Base-by-base conservation (phyloP, 2,888 invertebrate genomes). In the Leucophenga montana region DNA sequence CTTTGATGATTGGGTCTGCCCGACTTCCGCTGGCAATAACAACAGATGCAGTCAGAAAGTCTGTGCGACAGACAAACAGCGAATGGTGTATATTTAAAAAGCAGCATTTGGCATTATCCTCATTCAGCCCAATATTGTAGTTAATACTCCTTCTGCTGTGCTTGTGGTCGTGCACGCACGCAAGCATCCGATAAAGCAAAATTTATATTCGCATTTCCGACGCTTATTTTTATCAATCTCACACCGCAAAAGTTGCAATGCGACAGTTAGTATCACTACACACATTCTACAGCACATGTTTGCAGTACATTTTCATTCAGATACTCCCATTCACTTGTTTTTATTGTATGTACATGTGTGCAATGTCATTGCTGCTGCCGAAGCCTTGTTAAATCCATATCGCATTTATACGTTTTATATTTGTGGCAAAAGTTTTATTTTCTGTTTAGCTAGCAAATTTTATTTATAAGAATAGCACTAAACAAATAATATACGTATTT, bases 181-280 rank as follows among this genome's bases (percentile, higher is more conserved):
- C 39, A 39, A 11, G 9, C 80, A 85, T 85, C 87, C 86, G 85
- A 86, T 85, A 85, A 85, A 80, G 76, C 79, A 76, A 81, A 85
- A 85, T 85, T 85, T 85, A 85, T 85, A 86, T 86, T 85, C 86
- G 83, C 78, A 85, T 86, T 83, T 86, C 87, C 85, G 85, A 74
- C 74, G 79, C 83, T 79, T 80, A 85, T 82, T 82, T 82, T 85
- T 85, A 82, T 83, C 81, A 79, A 72, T 48, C 67, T 67, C 74
- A 53, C 67, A 76, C 68, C 75, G 70, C 71, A 71, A 71, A 70
- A 73, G 71, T 68, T 69, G 69, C 76, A 18, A 39, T 16, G 31
- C 66, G 65, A 70, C 22, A 54, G 22, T 72, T 73, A 56, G 56
- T 73, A 68, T 71, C 71, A 68, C 69, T 71, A 39, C 70, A 67